Evolutionary conservation across 2,113 vertebrate species (phyloP), one percentile per base, ranked within the genome.

Genomic region (Brachyistius frenatus): DNA sequence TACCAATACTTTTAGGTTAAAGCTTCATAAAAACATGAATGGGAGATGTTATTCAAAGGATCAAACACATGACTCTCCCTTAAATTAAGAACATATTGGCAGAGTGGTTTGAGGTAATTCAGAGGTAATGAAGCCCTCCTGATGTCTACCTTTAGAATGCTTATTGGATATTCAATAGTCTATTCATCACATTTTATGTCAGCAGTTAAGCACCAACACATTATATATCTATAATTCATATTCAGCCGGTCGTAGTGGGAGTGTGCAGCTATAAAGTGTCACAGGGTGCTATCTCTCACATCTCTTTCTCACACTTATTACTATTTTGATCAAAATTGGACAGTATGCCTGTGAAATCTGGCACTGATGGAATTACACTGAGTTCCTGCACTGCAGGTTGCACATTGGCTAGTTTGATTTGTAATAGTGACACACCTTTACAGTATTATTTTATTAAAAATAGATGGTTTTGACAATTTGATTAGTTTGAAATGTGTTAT

Each of bases 171-270:
- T 86, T 76, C 72, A 77, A 76, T 73, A 77, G 60, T 54, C 74
- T 73, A 78, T 90, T 90, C 73, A 86, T 88, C 80, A 83, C 35
- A 75, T 78, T 82, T 85, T 73, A 79, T 74, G 69, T 66, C 35
- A 56, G 73, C 56, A 85, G 69, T 69, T 69, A 72, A 83, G 69
- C 50, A 81, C 76, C 71, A 83, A 62, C 11, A 76, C n/a, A 47
- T 88, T 47, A 77, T 32, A 60, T 65, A 83, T 80, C 68, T 83
- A 78, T 81, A 53, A 87, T 83, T 85, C 23, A 65, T 73, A 56
- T 77, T 78, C 62, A 55, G 30, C 5, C 4, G 11, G 63, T 52
- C 6, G 1, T 23, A 16, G 50, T 60, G 61, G 50, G 81, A 55
- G 33, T 60, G 37, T 41, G 68, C 60, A 58, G 60, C 33, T 74